Base-by-base conservation (phyloP, 2,888 invertebrate species). In the Eledona agricola region DNA sequence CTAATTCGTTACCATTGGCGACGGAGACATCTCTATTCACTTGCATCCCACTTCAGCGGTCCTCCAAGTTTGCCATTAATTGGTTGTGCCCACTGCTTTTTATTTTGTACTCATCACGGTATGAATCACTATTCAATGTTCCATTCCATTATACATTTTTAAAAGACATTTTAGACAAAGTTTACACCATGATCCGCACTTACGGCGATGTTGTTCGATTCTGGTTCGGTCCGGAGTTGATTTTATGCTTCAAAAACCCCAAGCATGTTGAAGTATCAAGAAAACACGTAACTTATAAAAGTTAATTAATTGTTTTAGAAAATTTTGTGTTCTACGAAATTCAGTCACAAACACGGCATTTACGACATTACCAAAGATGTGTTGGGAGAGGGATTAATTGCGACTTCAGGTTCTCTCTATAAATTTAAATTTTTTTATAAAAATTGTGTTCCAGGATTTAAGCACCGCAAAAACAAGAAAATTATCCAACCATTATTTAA, bases 401-500 rank as follows among this genome's bases (percentile, higher is more conserved):
- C 47, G 10, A 35, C 38, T 31, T 55, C 55, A 7, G 55, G 55
- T 55, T n/a, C n/a, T n/a, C n/a, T n/a, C n/a, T n/a, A n/a, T n/a
- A n/a, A n/a, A n/a, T n/a, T n/a, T n/a, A n/a, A n/a, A n/a, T n/a
- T n/a, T n/a, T n/a, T n/a, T n/a, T n/a, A n/a, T n/a, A n/a, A n/a
- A n/a, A n/a, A n/a, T n/a, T n/a, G n/a, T n/a, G n/a, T n/a, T n/a
- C 2, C 7, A 51, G 51, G 45, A 4, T n/a, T 12, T 4, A 28
- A 9, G 4, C 38, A 32, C 16, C 31, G 17, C 6, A 2, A 3
- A 1, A 26, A 43, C 23, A 52, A 32, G 7, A 51, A 38, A 55
- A 51, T 63, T 1, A 61, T 68, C 7, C 66, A 64, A 16, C 66
- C 68, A 6, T 25, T 65, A 13, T 55, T 66, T 17, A 55, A 64